A percentile compares a stretch with the other conserved stretches of the same genome.
Evolutionary conservation across 2,888 invertebrate genomes (phyloP).

Genomic region (Mantis religiosa): DNA sequence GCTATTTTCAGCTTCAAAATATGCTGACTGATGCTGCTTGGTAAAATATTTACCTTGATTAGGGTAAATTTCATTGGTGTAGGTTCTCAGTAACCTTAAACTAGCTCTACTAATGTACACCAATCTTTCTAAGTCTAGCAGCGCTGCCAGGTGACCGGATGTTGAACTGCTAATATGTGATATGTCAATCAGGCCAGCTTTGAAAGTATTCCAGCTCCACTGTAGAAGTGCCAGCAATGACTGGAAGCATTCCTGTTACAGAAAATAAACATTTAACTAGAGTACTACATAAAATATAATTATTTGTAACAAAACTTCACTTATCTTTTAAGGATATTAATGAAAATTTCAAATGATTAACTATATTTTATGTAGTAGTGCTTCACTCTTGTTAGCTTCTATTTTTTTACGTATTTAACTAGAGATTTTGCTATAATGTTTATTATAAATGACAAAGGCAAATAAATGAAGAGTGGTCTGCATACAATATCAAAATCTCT

Average conservation of each 20-base stretch:
- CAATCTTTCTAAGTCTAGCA: slow-evolving; percentile 72
- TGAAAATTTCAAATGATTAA: too few species aligned
- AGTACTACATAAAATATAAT: too few species aligned
- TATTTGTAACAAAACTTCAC: too few species aligned
- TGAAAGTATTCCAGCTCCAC: slow-evolving; percentile 90
- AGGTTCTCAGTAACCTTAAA: slow-evolving; percentile 74
- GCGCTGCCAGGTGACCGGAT: slow-evolving; percentile 44
- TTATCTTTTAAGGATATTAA: too few species aligned
- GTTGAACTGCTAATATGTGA: slow-evolving; percentile 42
- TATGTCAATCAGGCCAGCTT: slow-evolving; percentile 61
- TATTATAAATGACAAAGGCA: too few species aligned
- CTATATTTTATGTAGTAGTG: too few species aligned
- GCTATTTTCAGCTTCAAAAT: too few species aligned
- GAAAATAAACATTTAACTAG: slow-evolving; percentile 9
- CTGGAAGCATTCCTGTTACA: slow-evolving; percentile 66
- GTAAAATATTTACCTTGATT: slow-evolving; percentile 52
- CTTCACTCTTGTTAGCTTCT: too few species aligned
- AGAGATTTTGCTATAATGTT: neutral
- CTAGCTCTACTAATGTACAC: slow-evolving; percentile 84
- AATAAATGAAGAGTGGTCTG: too few species aligned
- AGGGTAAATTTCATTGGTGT: slow-evolving; percentile 89
- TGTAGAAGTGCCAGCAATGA: slow-evolving; percentile 78
- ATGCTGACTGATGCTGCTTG: too few species aligned
- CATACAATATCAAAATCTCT: too few species aligned
- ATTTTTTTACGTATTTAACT: too few species aligned